A percentile compares a stretch with the other conserved stretches of the same genome.
These are phyloP conservation scores for Antheraea pernyi DNA, from an alignment of 1,140 invertebrate species.

Conservation along the genomic window DNA sequence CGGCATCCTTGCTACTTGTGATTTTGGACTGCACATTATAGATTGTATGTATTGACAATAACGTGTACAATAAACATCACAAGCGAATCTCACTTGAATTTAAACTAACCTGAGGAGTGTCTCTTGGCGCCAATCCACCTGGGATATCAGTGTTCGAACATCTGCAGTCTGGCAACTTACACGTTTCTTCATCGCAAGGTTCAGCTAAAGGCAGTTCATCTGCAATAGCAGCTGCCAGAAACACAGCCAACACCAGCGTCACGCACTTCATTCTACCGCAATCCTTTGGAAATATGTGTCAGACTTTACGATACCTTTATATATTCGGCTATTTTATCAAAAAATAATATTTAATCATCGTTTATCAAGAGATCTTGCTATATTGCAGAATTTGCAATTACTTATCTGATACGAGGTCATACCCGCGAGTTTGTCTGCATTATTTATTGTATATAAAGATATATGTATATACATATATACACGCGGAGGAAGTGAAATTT, in stretches of 20 bases:
- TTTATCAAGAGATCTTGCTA: not conserved
- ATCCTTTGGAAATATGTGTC: not conserved
- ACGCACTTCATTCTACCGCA: conserved; percentile 1
- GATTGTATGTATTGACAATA: too few species aligned
- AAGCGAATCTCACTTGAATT: not conserved
- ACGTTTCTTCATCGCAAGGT: conserved; percentile 32
- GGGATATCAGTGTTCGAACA: conserved; percentile 69
- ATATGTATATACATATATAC: too few species aligned
- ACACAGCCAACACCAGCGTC: not conserved
- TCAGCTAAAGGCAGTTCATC: conserved; percentile 20
- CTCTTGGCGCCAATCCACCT: conserved; percentile 40
- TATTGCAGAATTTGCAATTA: not conserved
- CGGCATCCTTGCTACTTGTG: too few species aligned
- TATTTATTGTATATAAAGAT: too few species aligned
- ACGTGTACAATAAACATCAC: too few species aligned
- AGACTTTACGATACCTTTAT: not conserved
- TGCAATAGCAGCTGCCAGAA: not conserved
- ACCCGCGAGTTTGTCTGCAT: too few species aligned
- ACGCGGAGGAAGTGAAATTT: too few species aligned
- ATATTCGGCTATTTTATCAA: conserved; percentile 1
- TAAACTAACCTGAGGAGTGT: conserved; percentile 51
- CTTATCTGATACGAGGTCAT: not conserved
- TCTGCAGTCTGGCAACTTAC: conserved; percentile 64
- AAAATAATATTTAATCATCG: not conserved
- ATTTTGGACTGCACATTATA: too few species aligned